A percentile compares a stretch with the other conserved stretches of the same genome.
Evolutionary conservation across 92 coral and sea anemone species (phyloP).

Genomic region (Hydrozoanthus gracilis): DNA sequence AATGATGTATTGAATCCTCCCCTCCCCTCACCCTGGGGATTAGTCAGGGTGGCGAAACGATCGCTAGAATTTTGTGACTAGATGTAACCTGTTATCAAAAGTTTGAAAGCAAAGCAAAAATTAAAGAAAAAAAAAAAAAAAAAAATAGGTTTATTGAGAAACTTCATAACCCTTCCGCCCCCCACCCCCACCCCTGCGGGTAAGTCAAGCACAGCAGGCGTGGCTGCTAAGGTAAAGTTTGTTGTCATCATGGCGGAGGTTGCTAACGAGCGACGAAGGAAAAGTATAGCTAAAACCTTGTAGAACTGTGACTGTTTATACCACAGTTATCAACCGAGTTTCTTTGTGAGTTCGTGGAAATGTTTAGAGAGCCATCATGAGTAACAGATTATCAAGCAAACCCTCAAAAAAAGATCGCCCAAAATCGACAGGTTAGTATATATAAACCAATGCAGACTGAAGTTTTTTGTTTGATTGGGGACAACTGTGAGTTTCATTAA

Average conservation of each 20-base stretch:
- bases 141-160: no score
- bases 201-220: background rate
- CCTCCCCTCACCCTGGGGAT: no score
- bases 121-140: no score
- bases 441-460: no score
- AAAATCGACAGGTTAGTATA: constrained; percentile 80
- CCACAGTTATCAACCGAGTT: background rate
- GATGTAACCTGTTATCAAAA: no score
- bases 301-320: background rate
- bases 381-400: constrained; percentile 91
- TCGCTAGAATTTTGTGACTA: no score
- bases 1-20: no score
- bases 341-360: background rate
- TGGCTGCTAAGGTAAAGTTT: constrained; percentile 47
- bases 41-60: no score
- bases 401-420: constrained; percentile 96
- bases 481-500: no score
- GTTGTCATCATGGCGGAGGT: constrained; percentile 94
- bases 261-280: constrained; percentile 56
- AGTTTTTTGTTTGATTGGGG: no score
- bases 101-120: no score
- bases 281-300: constrained; percentile 25
- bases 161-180: background rate
- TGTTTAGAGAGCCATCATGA: constrained; percentile 57
- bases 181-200: constrained; percentile 8